Evolutionary conservation across 1,140 invertebrate species (phyloP).

Genomic region (Caerostris darwini): DNA sequence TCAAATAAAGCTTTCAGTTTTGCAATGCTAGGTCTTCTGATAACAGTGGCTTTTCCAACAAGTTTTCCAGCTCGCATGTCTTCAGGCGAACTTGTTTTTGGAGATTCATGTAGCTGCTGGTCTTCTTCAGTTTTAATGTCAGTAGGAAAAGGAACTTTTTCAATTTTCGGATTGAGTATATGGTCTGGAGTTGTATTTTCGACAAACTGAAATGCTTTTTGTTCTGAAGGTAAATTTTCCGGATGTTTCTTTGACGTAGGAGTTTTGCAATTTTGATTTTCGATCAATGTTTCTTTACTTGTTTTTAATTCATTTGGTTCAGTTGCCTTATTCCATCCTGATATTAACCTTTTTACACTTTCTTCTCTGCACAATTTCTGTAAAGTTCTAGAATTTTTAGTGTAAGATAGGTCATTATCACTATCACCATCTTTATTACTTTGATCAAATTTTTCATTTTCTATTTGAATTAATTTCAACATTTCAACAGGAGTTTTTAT

Average conservation of each 20-base stretch:
- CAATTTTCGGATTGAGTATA: constrained; percentile 13
- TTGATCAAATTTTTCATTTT: constrained; percentile 17
- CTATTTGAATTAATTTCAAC: not conserved
- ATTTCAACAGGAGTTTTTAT: not conserved
- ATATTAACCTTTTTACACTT: constrained; percentile 78
- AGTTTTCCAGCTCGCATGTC: constrained; percentile 78
- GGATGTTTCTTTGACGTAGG: constrained; percentile 27
- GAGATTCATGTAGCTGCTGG: not conserved
- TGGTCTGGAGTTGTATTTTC: not conserved
- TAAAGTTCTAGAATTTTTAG: constrained; percentile 72
- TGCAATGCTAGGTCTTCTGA: constrained; percentile 83
- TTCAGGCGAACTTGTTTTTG: constrained; percentile 62
- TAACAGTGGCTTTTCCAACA: constrained; percentile 80
- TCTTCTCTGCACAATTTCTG: constrained; percentile 76
- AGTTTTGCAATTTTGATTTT: constrained; percentile 30
- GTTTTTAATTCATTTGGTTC: constrained; percentile 38
- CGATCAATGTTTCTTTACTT: constrained; percentile 18
- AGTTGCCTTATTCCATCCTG: constrained; percentile 77
- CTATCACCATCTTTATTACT: constrained; percentile 25
- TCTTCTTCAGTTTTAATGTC: constrained; percentile 15
- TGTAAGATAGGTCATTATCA: constrained; percentile 22
- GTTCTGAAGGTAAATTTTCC: constrained; percentile 22
- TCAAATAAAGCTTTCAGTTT: constrained; percentile 84
- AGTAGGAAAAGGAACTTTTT: not conserved
- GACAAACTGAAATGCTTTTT: not conserved